Evolutionary conservation across 2,888 invertebrate genomes (phyloP).

Genomic region (Halictus quadricinctus): DNA sequence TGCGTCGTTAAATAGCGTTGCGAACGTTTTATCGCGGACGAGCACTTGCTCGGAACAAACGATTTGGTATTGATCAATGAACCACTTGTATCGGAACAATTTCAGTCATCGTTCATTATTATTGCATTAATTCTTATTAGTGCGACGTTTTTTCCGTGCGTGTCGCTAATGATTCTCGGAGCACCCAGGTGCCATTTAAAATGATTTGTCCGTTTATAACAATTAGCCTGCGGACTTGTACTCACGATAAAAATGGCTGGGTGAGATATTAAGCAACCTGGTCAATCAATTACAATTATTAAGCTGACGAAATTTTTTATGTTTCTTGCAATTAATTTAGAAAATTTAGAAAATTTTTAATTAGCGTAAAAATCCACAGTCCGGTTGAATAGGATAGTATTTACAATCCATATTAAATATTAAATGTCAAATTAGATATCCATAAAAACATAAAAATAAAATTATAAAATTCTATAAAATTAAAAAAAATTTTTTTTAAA

Average conservation of each 20-base stretch:
- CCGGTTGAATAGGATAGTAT: background rate
- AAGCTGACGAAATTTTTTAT: background rate
- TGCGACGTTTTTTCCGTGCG: background rate
- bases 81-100: background rate
- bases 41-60: background rate
- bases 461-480: too few species aligned
- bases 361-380: too few species aligned
- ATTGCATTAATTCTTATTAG: background rate
- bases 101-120: background rate
- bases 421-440: too few species aligned
- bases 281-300: background rate
- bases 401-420: too few species aligned
- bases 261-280: too few species aligned
- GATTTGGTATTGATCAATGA: conserved; percentile 16
- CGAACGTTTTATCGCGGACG: conserved; percentile 19
- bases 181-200: background rate
- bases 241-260: too few species aligned
- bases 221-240: too few species aligned
- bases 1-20: conserved; percentile 18
- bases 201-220: background rate
- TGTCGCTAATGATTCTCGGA: background rate
- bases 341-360: too few species aligned
- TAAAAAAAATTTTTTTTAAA: too few species aligned
- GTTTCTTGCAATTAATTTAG: too few species aligned
- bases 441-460: too few species aligned